Base-by-base conservation (phyloP, 2,113 vertebrate species). In the Melanostigma gelatinosum region DNA sequence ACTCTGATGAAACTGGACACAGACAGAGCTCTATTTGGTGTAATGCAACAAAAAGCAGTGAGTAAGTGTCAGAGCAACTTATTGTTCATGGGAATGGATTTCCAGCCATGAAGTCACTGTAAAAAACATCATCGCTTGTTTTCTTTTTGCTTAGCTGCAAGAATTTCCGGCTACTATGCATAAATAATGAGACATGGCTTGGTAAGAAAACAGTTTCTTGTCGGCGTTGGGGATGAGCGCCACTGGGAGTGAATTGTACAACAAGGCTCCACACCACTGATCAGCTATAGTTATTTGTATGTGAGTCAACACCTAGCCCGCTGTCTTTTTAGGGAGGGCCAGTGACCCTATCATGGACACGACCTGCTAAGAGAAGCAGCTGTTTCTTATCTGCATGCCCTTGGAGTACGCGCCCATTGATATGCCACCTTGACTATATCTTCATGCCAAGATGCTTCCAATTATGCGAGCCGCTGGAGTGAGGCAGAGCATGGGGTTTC, bases 401-500 rank as follows among this genome's bases (percentile, higher is more conserved):
- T 96, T 96, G 94, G 92, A 93, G 89, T 88, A 91, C 65, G 80
- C 86, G 18, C 87, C 90, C 90, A 93, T 92, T 86, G 94, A 94
- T 94, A 94, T 92, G 93, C 92, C 90, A 94, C 91, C 92, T 91
- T 94, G 93, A 90, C 93, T 91, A 88, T 94, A 95, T 94, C 93
- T 94, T 93, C 94, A 94, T 95, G 94, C 92, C 92, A 93, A 95
- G 91, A 93, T 83, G 92, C 92, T 94, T 95, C 92, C 94, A 95
- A 95, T 96, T 95, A 95, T 94, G 90, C 89, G 87, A 94, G 86
- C 79, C 88, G 89, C 88, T 94, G 93, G 87, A 94, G 94, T 94
- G 94, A 94, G 92, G 93, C 93, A 88, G 92, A 91, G 90, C 91
- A 78, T 93, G 84, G 77, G 55, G 84, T 90, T 91, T 94, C 84